Evolutionary conservation across 1,140 invertebrate genomes (phyloP).

Genomic region (Diachasma alloeum): DNA sequence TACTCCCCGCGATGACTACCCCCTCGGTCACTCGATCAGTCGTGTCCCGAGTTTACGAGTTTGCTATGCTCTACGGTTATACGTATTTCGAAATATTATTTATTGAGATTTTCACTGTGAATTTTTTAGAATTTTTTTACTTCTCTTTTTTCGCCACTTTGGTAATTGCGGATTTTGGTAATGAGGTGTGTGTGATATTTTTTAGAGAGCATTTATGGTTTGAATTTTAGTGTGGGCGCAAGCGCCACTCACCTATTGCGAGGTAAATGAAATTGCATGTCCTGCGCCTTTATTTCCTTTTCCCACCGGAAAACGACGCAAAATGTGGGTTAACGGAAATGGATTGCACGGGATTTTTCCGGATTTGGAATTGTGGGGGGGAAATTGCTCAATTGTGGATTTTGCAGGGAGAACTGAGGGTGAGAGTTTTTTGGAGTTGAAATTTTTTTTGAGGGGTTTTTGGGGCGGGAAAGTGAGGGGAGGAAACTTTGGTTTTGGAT

Average conservation of each 20-base stretch:
- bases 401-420: too few species aligned
- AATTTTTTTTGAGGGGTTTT: too few species aligned
- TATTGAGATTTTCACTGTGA: too few species aligned
- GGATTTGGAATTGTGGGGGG: background rate
- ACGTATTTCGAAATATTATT: background rate
- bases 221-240: background rate
- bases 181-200: too few species aligned
- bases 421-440: too few species aligned
- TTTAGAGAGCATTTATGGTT: too few species aligned
- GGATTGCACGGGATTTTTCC: background rate
- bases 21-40: conserved; percentile 65
- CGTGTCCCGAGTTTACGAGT: conserved; percentile 59
- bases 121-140: too few species aligned
- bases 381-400: too few species aligned
- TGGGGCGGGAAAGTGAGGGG: too few species aligned
- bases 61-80: conserved; percentile 22
- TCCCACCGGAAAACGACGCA: background rate
- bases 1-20: conserved; percentile 58
- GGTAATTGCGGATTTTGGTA: too few species aligned
- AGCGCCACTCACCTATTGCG: background rate
- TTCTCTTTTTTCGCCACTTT: too few species aligned
- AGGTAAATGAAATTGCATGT: background rate
- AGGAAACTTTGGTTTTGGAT: too few species aligned
- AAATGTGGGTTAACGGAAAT: conserved; percentile 7
- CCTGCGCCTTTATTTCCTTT: conserved; percentile 1